Evolutionary conservation across 2,797 vertebrate species (phyloP), one percentile per base, ranked within the genome.

Genomic region (Cheirogaleus major): DNA sequence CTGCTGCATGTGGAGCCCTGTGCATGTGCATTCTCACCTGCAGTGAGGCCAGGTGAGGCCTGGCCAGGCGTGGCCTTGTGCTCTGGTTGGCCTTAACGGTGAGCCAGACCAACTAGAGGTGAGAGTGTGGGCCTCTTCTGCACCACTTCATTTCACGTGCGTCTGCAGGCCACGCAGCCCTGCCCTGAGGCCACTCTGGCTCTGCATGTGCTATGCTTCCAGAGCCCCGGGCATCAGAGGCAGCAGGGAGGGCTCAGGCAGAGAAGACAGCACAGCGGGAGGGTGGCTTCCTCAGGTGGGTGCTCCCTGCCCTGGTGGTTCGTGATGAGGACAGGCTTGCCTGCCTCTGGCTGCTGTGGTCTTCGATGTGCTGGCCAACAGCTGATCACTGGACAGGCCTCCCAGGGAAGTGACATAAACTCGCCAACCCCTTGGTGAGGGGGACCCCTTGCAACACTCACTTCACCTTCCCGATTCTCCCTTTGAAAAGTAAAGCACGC

Each of bases 371-470:
- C 41, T 61, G 57, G 50, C 1, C 59, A 57, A 38, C 0, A 50
- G n/a, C 41, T 32, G 48, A 38, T 32, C 22, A n/a, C 32, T 30
- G 30, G 23, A 55, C 65, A 45, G 61, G 10, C 8, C 32, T 32
- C 63, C 7, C 1, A 41, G 12, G 41, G 61, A 83, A 65, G 35
- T n/a, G 59, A 55, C 30, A 23, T 80, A 23, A 69, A 38, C 9
- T 81, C 4, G n/a, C 41, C 50, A 57, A 57, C 5, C 9, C 57
- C 38, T 48, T 5, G 20, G n/a, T 4, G 52, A 85, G 5, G 43
- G 22, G n/a, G 38, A 8, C 5, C 11, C 20, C 43, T 72, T 25
- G 55, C 2, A 4, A 9, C 0, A 0, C 45, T 38, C 23, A 18
- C 43, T 38, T 70, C 4, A 48, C 41, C 35, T 78, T 73, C 23